Evolutionary conservation across 1,140 invertebrate species (phyloP).

Genomic region (Temnothorax longispinosus): DNA sequence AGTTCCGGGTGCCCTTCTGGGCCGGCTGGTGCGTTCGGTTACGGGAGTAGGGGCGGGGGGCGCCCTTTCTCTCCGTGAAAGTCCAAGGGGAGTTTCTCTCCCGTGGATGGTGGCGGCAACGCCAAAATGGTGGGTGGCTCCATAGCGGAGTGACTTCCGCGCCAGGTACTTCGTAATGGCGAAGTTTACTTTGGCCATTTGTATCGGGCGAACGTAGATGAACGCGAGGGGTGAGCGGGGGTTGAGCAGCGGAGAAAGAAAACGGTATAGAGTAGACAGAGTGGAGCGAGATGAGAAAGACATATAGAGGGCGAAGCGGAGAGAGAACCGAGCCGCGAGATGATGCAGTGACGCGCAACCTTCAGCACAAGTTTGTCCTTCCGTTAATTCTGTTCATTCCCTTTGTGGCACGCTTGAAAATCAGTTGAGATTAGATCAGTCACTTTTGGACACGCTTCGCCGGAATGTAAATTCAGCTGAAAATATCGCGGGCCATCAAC

Average conservation of each 20-base stretch:
- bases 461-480: not conserved
- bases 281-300: slow-evolving; percentile 44
- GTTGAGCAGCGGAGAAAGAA: slow-evolving; percentile 54
- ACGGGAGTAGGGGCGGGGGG: not conserved
- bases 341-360: slow-evolving; percentile 53
- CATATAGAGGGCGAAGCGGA: slow-evolving; percentile 1
- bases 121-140: slow-evolving; percentile 76
- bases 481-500: not conserved
- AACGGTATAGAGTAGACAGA: slow-evolving; percentile 46
- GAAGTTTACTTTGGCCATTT: slow-evolving; percentile 85
- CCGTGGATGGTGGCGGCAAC: slow-evolving; percentile 64
- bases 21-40: slow-evolving; percentile 50
- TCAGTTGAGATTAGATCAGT: not conserved
- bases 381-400: not conserved
- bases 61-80: slow-evolving; percentile 55
- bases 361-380: not conserved
- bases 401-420: not conserved
- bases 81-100: slow-evolving; percentile 69
- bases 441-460: not conserved
- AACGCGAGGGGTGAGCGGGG: not conserved
- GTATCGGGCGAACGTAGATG: slow-evolving; percentile 74
- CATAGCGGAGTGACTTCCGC: slow-evolving; percentile 72
- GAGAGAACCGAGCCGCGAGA: slow-evolving; percentile 23
- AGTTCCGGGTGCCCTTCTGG: slow-evolving; percentile 70
- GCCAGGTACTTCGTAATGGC: slow-evolving; percentile 81